phyloP scores from a whole-genome alignment of 2,113 vertebrate genomes.

The Nycticorax nycticorax region DNA sequence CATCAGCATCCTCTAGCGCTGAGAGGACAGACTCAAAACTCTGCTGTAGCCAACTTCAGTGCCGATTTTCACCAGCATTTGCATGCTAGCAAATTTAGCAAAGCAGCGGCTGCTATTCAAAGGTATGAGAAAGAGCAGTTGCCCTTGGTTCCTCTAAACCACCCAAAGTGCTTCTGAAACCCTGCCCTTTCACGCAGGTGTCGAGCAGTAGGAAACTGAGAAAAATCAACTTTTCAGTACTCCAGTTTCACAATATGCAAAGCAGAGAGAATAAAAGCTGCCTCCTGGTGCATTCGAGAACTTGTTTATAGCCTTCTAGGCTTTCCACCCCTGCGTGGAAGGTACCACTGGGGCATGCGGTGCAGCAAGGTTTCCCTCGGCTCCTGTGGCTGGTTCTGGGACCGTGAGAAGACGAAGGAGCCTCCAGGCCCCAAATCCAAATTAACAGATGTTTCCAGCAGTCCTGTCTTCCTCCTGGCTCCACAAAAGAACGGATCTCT shows the following conservation, averaged over 20 bases:
- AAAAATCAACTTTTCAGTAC: background rate
- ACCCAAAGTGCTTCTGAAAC: background rate
- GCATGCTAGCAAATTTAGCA: background rate
- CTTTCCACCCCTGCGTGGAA: background rate
- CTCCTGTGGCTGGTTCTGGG: background rate
- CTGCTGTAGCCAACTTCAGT: background rate
- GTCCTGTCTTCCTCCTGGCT: background rate
- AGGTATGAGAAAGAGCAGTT: background rate
- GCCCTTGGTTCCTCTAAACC: background rate
- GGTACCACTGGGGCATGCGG: rapidly evolving
- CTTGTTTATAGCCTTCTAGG: background rate
- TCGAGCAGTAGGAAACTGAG: background rate
- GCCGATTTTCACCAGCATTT: background rate
- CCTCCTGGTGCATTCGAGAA: background rate
- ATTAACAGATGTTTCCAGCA: background rate
- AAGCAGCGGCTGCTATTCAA: background rate
- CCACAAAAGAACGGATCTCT: background rate
- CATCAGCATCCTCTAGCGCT: background rate
- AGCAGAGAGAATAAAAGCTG: background rate
- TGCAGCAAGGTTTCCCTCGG: background rate
- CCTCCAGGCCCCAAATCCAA: background rate
- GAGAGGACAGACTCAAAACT: background rate
- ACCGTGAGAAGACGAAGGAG: background rate
- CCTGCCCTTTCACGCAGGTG: background rate
- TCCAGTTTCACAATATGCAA: background rate